Evolutionary conservation across 2,113 vertebrate genomes (phyloP).

Genomic region (Spizaetus ornatus): DNA sequence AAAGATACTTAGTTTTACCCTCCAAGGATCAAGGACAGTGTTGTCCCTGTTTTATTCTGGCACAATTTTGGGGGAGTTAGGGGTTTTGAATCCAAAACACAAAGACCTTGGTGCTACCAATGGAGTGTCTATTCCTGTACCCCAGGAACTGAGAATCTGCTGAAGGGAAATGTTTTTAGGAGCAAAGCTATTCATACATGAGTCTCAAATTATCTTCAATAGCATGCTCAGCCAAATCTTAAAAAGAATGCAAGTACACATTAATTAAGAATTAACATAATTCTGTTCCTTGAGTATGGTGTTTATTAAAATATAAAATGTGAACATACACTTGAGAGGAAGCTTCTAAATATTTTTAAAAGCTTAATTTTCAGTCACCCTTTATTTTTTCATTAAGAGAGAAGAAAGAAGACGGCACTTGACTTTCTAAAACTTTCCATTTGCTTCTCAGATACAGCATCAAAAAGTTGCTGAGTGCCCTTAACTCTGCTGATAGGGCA

Average conservation of each 20-base stretch:
- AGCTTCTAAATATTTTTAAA: conserved; percentile 52
- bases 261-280: conserved; percentile 67
- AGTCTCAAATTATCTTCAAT: conserved; percentile 52
- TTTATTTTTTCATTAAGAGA: conserved; percentile 22
- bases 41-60: not conserved
- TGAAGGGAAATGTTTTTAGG: conserved; percentile 30
- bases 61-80: not conserved
- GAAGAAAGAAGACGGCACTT: conserved; percentile 8
- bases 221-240: conserved; percentile 37
- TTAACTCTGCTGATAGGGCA: not conserved
- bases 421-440: conserved; percentile 25
- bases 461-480: conserved; percentile 14
- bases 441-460: not conserved
- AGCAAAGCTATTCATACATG: conserved; percentile 28
- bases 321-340: not conserved
- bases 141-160: not conserved
- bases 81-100: not conserved
- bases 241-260: conserved; percentile 41
- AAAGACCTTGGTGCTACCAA: not conserved
- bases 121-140: not conserved
- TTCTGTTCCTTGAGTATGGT: conserved; percentile 30
- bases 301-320: conserved; percentile 38
- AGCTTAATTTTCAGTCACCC: conserved; percentile 30
- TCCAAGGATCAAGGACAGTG: not conserved
- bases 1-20: not conserved